Evolutionary conservation across 1,140 invertebrate species (phyloP), one percentile per base, ranked within the genome.

Genomic region (Hyphantria cunea): DNA sequence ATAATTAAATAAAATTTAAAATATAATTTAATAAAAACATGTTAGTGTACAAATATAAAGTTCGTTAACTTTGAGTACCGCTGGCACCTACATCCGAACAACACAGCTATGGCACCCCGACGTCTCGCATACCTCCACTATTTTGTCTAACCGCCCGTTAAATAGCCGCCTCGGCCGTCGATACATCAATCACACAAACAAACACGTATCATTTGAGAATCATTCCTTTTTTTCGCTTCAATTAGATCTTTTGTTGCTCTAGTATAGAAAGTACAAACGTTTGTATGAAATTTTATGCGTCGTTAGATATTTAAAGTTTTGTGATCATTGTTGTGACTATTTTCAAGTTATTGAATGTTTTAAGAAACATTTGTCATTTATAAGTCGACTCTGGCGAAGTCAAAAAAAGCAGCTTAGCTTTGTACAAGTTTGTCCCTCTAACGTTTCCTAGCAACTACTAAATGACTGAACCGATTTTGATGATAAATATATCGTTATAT

Each of bases 161-260:
- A 90, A 90, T 90, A 82, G 86, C 83, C 86, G 73, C 58, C 62
- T 70, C 76, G 71, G 49, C 80, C 79, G 83, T 90, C 87, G 83
- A 90, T 90, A 86, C 87, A 90, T 90, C 87, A 90, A 89, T 89
- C 83, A 90, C 65, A 80, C 80, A 90, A 88, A 90, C 86, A 88
- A 90, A 84, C 84, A 80, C 66, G 62, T 81, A 87, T 86, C 82
- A 82, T 86, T 86, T 86, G 76, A 84, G 78, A 75, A 67, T 70
- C 53, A 59, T 71, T 76, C 65, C 67, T 84, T 87, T 87, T 89
- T 89, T 85, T 78, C 80, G 72, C 82, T 81, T 83, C 87, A 90
- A 89, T 90, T 90, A 90, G 82, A 79, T 74, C 87, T 83, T 89
- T 90, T 90, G 87, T 90, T 66, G 68, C 54, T 15, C 60, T 59